Percentiles rank a stretch among this genome's conserved stretches.
Evolutionary conservation across 2,797 vertebrate species (phyloP).

Genomic region (Xiphorhynchus erythropygius): DNA sequence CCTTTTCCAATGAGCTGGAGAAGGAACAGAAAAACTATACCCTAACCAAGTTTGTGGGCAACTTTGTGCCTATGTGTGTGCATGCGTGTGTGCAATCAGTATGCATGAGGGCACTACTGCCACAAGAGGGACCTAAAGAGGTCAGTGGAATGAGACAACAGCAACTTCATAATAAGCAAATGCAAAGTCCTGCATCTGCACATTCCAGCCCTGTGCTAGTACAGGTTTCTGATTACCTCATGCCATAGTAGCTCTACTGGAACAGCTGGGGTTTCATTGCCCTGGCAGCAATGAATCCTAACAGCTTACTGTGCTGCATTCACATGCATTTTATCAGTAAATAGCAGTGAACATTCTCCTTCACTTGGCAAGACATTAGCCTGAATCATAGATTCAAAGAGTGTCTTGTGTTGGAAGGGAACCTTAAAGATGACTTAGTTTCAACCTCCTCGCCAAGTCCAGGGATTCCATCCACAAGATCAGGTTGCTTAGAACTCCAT

Average conservation of each 20-base stretch:
- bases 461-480: not conserved
- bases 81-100: not conserved
- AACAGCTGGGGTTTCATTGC: not conserved
- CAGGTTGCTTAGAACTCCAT: not conserved
- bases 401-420: not conserved
- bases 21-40: not conserved
- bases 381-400: not conserved
- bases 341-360: not conserved
- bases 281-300: not conserved
- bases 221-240: not conserved
- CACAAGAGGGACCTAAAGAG: not conserved
- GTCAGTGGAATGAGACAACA: not conserved
- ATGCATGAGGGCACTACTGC: not conserved
- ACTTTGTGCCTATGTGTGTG: not conserved
- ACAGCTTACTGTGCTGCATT: not conserved
- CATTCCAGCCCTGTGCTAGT: rapidly evolving
- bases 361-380: not conserved
- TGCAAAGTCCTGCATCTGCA: not conserved
- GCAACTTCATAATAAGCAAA: not conserved
- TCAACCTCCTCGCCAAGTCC: rapidly evolving
- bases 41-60: not conserved
- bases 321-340: not conserved
- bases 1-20: not conserved
- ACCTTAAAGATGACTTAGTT: not conserved
- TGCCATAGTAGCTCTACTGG: not conserved